phyloP scores from a whole-genome alignment of 2,113 vertebrate species.

The Poeciliopsis prolifica region DNA sequence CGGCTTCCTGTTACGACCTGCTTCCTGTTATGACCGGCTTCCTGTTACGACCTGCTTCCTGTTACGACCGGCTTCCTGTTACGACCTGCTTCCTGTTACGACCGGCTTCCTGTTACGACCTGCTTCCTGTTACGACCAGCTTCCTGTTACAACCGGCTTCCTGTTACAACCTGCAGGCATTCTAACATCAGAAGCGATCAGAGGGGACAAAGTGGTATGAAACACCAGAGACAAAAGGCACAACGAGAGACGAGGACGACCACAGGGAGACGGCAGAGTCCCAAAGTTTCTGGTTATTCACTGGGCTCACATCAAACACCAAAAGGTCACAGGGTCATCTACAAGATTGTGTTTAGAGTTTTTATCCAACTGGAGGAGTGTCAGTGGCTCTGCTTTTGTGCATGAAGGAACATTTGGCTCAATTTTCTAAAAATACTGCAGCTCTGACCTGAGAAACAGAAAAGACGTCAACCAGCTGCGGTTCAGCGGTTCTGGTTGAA shows the following conservation, averaged over 20 bases:
- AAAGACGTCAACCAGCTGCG: background rate
- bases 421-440: background rate
- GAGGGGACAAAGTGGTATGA: background rate
- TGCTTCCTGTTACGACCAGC: no score
- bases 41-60: no score
- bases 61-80: no score
- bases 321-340: background rate
- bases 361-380: background rate
- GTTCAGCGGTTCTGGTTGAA: no score
- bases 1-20: no score
- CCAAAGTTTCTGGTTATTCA: no score
- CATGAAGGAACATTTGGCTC: constrained; percentile 1
- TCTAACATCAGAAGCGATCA: background rate
- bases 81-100: no score
- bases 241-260: background rate
- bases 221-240: constrained; percentile 37
- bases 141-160: no score
- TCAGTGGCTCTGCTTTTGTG: background rate
- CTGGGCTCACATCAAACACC: background rate
- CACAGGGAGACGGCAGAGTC: constrained; percentile 1
- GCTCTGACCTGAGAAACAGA: background rate
- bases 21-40: no score
- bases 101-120: no score
- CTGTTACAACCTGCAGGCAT: background rate
- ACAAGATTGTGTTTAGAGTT: background rate